These are phyloP conservation scores for Schlechtendalia chinensis DNA, from an alignment of 1,140 invertebrate species.

Conservation along the genomic window DNA sequence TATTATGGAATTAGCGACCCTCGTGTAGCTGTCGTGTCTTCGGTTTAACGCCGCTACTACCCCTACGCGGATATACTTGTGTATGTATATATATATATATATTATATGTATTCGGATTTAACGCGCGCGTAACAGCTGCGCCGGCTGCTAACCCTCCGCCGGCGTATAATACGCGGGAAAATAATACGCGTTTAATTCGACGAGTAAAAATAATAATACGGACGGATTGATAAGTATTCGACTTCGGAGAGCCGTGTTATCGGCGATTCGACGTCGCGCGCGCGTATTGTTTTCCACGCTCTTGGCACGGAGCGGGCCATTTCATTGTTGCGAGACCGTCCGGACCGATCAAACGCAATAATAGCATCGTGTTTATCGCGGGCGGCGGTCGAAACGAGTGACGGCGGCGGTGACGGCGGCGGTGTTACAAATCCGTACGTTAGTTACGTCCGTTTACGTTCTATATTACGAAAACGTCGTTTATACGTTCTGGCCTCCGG, in stretches of 20 bases:
- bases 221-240: constrained; percentile 5
- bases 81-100: background rate
- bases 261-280: background rate
- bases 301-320: too few species aligned
- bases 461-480: too few species aligned
- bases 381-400: too few species aligned
- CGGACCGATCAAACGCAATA: too few species aligned
- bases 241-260: too few species aligned
- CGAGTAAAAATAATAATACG: background rate
- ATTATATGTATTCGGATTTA: constrained; percentile 15
- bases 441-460: too few species aligned
- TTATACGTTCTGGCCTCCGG: too few species aligned
- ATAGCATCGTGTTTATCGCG: too few species aligned
- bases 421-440: too few species aligned
- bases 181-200: constrained; percentile 19
- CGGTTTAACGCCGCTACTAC: constrained; percentile 45
- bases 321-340: too few species aligned
- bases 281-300: too few species aligned
- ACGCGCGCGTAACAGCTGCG: constrained; percentile 12
- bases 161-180: background rate
- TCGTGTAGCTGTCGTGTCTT: constrained; percentile 47
- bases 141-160: constrained; percentile 19
- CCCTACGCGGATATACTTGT: constrained; percentile 8
- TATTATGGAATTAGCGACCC: constrained; percentile 46
- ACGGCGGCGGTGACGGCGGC: too few species aligned